phyloP scores from a whole-genome alignment of 2,888 invertebrate species.

The Xestia rhomboidea region DNA sequence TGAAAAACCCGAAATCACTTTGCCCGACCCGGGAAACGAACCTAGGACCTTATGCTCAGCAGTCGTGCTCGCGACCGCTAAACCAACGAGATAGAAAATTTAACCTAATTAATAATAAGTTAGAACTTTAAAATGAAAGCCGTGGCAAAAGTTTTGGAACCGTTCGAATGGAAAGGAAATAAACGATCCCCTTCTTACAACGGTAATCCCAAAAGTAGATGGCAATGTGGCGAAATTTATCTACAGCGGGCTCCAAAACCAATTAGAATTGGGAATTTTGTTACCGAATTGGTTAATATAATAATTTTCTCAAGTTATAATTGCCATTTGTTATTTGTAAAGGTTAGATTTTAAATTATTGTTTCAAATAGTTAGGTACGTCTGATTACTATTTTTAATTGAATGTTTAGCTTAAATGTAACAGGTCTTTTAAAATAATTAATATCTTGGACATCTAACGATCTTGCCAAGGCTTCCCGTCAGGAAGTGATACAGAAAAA shows the following conservation, averaged over 20 bases:
- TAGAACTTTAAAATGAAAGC: conserved; percentile 40
- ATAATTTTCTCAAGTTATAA: conserved; percentile 40
- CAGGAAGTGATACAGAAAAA: neutral
- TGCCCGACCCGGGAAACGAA: too few relatives aligned
- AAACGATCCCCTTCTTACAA: conserved; percentile 90
- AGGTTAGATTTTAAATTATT: conserved; percentile 9
- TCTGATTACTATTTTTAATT: neutral
- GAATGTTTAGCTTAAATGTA: neutral
- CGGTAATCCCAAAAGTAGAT: conserved; percentile 89
- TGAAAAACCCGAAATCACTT: too few relatives aligned
- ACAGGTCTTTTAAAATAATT: neutral
- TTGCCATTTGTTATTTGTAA: conserved; percentile 22
- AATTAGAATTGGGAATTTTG: conserved; percentile 54
- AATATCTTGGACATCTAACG: neutral
- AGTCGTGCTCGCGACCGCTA: too few relatives aligned
- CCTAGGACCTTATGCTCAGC: too few relatives aligned
- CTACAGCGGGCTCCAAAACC: conserved; percentile 78
- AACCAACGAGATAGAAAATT: neutral
- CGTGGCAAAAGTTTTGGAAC: conserved; percentile 78
- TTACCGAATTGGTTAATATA: conserved; percentile 33
- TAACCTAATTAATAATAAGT: conserved; percentile 22
- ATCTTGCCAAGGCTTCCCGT: too few relatives aligned
- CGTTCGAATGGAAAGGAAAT: conserved; percentile 83
- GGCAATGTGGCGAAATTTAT: conserved; percentile 84
- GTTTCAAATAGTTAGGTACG: neutral